Evolutionary conservation across 2,113 vertebrate species (phyloP), one percentile per base, ranked within the genome.

Genomic region (Carettochelys insculpta): DNA sequence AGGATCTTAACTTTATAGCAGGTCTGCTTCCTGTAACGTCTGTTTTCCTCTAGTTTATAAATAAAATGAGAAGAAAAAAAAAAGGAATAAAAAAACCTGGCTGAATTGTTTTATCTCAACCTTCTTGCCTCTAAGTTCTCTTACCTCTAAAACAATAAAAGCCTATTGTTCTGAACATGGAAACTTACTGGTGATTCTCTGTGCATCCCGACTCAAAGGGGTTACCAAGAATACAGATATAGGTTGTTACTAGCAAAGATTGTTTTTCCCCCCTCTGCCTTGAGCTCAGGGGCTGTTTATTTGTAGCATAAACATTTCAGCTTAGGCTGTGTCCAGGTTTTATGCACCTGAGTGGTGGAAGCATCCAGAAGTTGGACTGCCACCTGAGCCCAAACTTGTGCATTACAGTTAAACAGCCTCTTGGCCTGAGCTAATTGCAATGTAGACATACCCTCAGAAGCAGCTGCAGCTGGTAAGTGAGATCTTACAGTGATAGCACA

Each of bases 381-480:
- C 20, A 38, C 19, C 61, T 8, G 17, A 68, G n/a, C 61, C n/a
- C 9, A 22, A 8, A 38, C 34, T n/a, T 38, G 17, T 68, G 20
- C 17, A 68, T 20, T n/a, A 68, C 61, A 68, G 34, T 68, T 38
- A 38, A 68, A 68, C 8, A 68, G 34, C n/a, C 19, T 4, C 17
- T 38, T 68, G 38, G n/a, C n/a, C 61, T 22, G 17, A 68, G n/a
- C n/a, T 38, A 68, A 68, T 5, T 68, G n/a, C 16, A 19, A 13
- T 38, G n/a, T 38, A 38, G 61, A 68, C n/a, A 68, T 68, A 61
- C 61, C n/a, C 61, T 80, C 80, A 88, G 38, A 86, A 78, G 68
- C 6, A 54, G 75, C 38, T 29, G 3, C 7, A 83, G 65, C 20
- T 65, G 41, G 77, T 87, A 83, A 88, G 51, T 76, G 90, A 24